Base-by-base conservation (phyloP, 2,888 invertebrate genomes). In the Drosophila meridionalis region DNA sequence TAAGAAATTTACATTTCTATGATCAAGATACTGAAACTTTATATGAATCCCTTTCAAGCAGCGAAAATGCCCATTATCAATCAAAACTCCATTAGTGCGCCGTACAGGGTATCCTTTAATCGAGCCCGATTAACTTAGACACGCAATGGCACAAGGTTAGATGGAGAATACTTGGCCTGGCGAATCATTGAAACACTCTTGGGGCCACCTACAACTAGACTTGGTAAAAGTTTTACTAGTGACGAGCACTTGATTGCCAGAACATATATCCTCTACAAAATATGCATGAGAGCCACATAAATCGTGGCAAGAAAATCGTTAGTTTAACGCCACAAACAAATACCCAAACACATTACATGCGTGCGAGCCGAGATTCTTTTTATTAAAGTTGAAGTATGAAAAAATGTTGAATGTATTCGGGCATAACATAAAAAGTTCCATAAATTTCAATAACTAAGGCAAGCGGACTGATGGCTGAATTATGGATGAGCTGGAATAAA, bases 401-500 rank as follows among this genome's bases (percentile, higher is more conserved):
- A 47, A 43, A 53, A 30, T 36, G 28, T 36, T 55, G 26, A 14
- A 53, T 62, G 62, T 55, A 55, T 34, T 62, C 43, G 43, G 63
- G 36, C 30, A 47, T 55, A 43, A 8, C 50, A 43, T 60, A 60
- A 60, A 60, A 65, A 65, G 34, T 42, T 57, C 12, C 65, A 65
- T 65, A 60, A 52, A 60, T 65, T 60, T 65, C 60, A 60, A 65
- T 60, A 65, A 40, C 60, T 60, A 60, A 50, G 60, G 50, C 59
- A 40, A 50, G 36, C 12, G n/a, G 60, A 65, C 50, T 60, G 65
- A 60, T 65, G 28, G 42, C 60, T 65, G 65, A 65, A 65, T 60
- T 65, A 65, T 65, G 50, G 60, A 65, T 65, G 65, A 65, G 65
- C 65, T 11, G 50, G 36, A 65, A 65, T 65, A 34, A 60, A 60